Evolutionary conservation across 1,140 invertebrate species (phyloP), one percentile per base, ranked within the genome.

Genomic region (Colletes latitarsis): DNA sequence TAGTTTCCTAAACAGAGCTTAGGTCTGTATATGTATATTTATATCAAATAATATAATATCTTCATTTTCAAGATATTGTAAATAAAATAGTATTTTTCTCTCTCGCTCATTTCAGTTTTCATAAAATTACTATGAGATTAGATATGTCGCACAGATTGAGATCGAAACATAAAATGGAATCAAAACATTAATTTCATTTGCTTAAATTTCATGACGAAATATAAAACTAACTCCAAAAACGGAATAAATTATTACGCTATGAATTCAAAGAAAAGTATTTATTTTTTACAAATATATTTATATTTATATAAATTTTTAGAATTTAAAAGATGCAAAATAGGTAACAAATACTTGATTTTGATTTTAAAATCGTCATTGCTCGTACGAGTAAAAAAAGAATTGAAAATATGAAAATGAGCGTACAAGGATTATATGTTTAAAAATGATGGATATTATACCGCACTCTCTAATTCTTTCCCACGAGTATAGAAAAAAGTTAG

Each of bases 371-470:
- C 8, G n/a, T 70, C 3, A 3, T 2, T 15, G 10, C 52, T 53
- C n/a, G 17, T 39, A 12, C 10, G 30, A 46, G 4, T 46, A 41
- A 64, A 79, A 46, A 63, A 66, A 52, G 30, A 46, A 12, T 14
- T 39, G 3, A 3, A 2, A 55, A 53, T 52, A 19, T 39, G 17
- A 21, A 68, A 68, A 58, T 14, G 4, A 6, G n/a, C 15, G n/a
- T n/a, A 41, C 1, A 57, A 19, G 6, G 43, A 58, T 55, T 39
- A 55, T 21, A 62, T 53, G n/a, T 72, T 52, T n/a, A 41, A 55
- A 62, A 80, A 68, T 66, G 12, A 81, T 53, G 46, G 46, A 80
- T 60, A 63, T 68, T n/a, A n/a, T n/a, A n/a, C n/a, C n/a, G n/a
- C n/a, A 75, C 30, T 46, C 81, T 57, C 30, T 10, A 77, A 63